Conservation (phyloP, 1,140 invertebrate genomes). For the Drosophila pallidifrons region DNA sequence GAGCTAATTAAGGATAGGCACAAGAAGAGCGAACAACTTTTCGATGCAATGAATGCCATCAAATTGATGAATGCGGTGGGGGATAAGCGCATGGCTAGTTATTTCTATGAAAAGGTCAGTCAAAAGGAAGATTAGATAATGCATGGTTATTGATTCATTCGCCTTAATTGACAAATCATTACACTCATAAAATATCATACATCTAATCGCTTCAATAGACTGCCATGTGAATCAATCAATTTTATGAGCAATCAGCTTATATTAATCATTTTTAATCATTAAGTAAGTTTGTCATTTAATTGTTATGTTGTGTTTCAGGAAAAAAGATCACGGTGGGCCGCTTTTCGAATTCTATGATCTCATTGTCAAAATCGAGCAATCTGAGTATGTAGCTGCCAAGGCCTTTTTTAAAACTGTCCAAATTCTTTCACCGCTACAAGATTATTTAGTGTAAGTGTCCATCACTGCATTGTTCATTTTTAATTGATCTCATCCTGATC, state of each 20-base stretch:
- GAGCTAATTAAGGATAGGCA: background rate
- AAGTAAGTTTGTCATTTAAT: background rate
- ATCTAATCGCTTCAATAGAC: conserved; percentile 5
- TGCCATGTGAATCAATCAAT: conserved; percentile 14
- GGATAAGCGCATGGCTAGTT: conserved; percentile 33
- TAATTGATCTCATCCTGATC: background rate
- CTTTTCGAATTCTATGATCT: conserved; percentile 49
- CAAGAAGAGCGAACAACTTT: background rate
- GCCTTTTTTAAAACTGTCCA: conserved; percentile 15
- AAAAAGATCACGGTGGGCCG: background rate
- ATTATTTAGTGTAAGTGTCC: conserved; percentile 57
- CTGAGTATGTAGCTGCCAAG: conserved; percentile 42
- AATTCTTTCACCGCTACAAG: conserved; percentile 5
- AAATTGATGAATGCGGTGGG: conserved; percentile 47
- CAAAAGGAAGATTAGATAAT: background rate
- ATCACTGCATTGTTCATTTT: background rate
- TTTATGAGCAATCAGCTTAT: background rate
- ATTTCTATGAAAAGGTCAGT: conserved; percentile 51
- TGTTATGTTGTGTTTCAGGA: background rate
- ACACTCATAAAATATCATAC: background rate
- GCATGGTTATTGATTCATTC: conserved; percentile 1
- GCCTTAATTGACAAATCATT: background rate
- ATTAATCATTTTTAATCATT: background rate
- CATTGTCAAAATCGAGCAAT: conserved; percentile 52
- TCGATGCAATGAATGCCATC: conserved; percentile 60